A percentile compares a stretch with the other conserved stretches of the same genome.
Conservation (phyloP, 2,113 vertebrate genomes). For the Xenopus tropicalis region DNA sequence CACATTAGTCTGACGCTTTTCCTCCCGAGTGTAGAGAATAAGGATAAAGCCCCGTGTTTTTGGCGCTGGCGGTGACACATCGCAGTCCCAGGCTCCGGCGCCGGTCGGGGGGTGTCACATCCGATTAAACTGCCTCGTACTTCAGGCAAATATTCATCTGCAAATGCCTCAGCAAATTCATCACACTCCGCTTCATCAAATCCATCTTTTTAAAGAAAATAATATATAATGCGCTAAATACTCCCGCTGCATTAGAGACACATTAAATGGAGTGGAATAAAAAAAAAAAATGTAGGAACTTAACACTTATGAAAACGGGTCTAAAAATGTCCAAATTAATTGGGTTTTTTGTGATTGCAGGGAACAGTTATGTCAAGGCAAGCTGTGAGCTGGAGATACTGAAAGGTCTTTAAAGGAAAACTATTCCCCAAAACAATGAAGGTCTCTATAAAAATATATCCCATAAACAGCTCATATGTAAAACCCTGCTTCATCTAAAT, state of each 20-base stretch:
- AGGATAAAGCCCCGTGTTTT: not conserved
- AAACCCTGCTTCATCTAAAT: too few relatives aligned
- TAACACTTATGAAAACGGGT: conserved; percentile 1
- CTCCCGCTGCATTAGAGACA: conserved; percentile 25
- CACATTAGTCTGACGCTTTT: conserved; percentile 47
- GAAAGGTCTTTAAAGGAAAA: too few relatives aligned
- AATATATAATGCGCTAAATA: conserved; percentile 25
- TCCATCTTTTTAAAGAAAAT: not conserved
- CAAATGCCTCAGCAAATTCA: conserved; percentile 16
- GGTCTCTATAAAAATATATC: too few relatives aligned
- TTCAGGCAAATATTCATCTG: not conserved
- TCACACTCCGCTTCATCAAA: conserved; percentile 3
- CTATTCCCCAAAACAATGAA: too few relatives aligned
- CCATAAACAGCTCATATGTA: too few relatives aligned
- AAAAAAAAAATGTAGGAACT: conserved; percentile 10
- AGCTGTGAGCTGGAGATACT: too few relatives aligned
- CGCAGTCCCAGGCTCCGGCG: conserved; percentile 13
- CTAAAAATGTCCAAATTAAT: conserved; percentile 15
- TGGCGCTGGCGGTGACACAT: not conserved
- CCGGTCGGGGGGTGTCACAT: not conserved
- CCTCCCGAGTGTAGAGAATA: not conserved
- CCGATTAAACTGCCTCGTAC: not conserved
- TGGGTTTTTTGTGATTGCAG: too few relatives aligned
- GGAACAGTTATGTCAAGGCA: too few relatives aligned
- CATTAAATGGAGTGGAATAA: conserved; percentile 21